Percentiles rank a stretch among this genome's conserved stretches.
These are phyloP conservation scores for Chionoecetes opilio DNA, from an alignment of 1,140 invertebrate genomes.

Conservation along the genomic window DNA sequence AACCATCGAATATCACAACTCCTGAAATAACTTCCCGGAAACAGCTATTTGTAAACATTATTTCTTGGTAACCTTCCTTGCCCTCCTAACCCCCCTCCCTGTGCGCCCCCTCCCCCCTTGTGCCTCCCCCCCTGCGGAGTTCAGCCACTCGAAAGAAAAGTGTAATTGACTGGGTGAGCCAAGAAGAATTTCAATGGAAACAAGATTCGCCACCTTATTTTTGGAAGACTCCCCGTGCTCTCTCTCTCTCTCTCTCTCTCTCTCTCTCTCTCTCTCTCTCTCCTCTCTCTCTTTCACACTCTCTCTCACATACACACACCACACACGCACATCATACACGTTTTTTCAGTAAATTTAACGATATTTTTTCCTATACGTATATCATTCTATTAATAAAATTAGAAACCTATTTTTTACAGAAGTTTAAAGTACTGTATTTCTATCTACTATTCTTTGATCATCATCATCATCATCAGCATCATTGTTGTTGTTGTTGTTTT, in stretches of 20 bases:
- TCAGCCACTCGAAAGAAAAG: slow-evolving; percentile 73
- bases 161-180: slow-evolving; percentile 67
- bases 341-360: not conserved
- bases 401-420: not conserved
- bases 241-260: not conserved
- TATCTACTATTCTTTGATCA: not conserved
- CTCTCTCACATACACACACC: too few relatives aligned
- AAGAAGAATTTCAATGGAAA: slow-evolving; percentile 70
- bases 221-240: not conserved
- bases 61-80: not conserved
- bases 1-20: not conserved
- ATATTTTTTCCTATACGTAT: not conserved
- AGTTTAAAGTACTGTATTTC: not conserved
- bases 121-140: not conserved
- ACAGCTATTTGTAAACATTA: slow-evolving; percentile 11
- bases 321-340: too few relatives aligned
- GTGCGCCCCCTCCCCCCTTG: not conserved
- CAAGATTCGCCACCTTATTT: slow-evolving; percentile 52
- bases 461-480: too few relatives aligned
- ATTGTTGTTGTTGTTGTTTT: too few relatives aligned
- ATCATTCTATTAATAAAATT: too few relatives aligned
- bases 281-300: slow-evolving; percentile 37
- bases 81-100: not conserved
- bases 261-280: slow-evolving; percentile 58
- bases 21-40: not conserved